Evolutionary conservation across 2,888 invertebrate genomes (phyloP).

Genomic region (Allygus modestus): DNA sequence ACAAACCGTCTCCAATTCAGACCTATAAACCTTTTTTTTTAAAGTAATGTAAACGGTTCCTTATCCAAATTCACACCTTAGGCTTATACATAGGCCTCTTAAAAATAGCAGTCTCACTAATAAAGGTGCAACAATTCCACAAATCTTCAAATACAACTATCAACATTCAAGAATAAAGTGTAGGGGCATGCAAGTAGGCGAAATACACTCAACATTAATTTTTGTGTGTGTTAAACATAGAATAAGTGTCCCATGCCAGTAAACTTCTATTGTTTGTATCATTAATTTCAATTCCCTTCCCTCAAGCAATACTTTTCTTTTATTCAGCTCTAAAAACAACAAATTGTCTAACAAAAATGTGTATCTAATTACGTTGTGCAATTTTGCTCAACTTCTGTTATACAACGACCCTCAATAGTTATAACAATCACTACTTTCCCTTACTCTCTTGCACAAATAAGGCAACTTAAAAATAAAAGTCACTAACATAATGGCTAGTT

Average conservation of each 20-base stretch:
- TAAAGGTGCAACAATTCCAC: slow-evolving; percentile 14
- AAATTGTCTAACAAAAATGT: no score
- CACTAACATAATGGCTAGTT: no score
- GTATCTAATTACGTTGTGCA: no score
- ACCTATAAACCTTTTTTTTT: background rate
- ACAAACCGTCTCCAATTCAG: background rate
- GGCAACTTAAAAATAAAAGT: no score
- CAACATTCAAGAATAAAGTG: background rate
- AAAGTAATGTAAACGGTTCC: background rate
- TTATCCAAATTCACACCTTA: background rate
- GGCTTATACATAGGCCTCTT: background rate
- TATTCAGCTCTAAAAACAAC: no score
- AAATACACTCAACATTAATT: slow-evolving; percentile 19
- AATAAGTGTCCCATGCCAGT: background rate
- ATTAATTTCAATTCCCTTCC: no score
- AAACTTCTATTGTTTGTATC: no score
- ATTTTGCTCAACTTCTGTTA: no score
- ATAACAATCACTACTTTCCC: no score
- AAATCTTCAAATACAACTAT: background rate
- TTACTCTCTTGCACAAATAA: no score
- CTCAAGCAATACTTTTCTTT: no score
- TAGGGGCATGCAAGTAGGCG: slow-evolving; percentile 25
- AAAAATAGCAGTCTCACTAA: background rate
- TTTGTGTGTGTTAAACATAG: background rate
- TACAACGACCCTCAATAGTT: no score